phyloP scores from a whole-genome alignment of 2,113 vertebrate species.

The Thunnus maccoyii region DNA sequence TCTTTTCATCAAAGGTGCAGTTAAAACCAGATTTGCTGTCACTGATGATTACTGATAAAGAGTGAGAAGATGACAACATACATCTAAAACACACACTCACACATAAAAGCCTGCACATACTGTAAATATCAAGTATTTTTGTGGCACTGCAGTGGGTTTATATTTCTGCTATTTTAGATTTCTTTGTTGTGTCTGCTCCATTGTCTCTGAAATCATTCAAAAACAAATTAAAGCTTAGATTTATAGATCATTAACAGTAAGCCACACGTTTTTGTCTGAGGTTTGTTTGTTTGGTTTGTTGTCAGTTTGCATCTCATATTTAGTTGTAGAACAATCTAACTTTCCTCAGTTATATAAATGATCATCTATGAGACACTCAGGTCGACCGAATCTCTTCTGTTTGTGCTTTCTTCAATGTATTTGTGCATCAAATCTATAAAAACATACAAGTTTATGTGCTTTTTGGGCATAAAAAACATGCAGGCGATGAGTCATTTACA shows the following conservation, averaged over 20 bases:
- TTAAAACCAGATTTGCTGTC: constrained; percentile 20
- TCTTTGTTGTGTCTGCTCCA: not conserved
- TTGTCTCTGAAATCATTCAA: not conserved
- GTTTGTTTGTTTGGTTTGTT: no score
- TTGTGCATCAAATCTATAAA: not conserved
- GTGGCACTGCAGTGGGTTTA: not conserved
- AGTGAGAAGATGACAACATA: constrained; percentile 3
- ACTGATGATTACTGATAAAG: constrained; percentile 26
- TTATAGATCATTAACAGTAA: no score
- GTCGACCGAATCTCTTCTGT: not conserved
- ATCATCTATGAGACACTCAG: no score
- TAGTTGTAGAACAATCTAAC: no score
- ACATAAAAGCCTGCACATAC: not conserved
- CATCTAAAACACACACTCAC: not conserved
- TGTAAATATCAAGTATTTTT: not conserved
- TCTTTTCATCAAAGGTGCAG: constrained; percentile 39
- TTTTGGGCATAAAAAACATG: not conserved
- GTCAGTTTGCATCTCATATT: no score
- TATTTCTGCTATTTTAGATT: not conserved
- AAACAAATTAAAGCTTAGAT: no score
- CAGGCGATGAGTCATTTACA: not conserved
- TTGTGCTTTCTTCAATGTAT: not conserved
- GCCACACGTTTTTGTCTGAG: no score
- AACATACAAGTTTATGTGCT: not conserved
- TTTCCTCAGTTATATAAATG: no score